A percentile compares a stretch with the other conserved stretches of the same genome.
phyloP scores from a whole-genome alignment of 2,888 invertebrate genomes.

The Agrochola macilenta region DNA sequence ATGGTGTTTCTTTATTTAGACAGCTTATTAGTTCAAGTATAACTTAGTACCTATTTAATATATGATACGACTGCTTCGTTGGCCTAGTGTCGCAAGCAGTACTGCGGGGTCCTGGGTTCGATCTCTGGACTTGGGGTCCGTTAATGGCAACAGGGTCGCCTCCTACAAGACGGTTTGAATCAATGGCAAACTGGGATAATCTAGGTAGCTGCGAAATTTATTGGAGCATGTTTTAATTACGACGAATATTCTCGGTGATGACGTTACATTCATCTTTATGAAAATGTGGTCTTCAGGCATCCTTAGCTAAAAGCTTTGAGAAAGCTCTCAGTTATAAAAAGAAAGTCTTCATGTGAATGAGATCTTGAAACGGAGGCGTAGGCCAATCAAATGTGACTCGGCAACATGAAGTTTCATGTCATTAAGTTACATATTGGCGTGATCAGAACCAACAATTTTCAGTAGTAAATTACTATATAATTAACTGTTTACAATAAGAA shows the following conservation, averaged over 20 bases:
- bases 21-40: constrained; percentile 1
- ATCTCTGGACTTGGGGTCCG: not conserved
- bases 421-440: too few relatives aligned
- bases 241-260: not conserved
- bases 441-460: not conserved
- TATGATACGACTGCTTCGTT: not conserved
- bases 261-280: not conserved
- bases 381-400: not conserved
- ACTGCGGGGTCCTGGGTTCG: not conserved
- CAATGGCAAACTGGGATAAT: not conserved
- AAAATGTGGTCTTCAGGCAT: not conserved
- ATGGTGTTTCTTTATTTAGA: constrained; percentile 19
- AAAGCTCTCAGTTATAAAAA: constrained; percentile 3
- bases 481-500: not conserved
- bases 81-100: not conserved
- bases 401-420: not conserved
- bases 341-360: constrained; percentile 1
- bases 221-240: not conserved
- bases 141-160: too few relatives aligned
- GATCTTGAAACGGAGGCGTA: not conserved
- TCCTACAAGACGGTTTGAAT: not conserved
- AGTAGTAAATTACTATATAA: not conserved
- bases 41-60: too few relatives aligned
- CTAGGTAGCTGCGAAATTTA: not conserved
- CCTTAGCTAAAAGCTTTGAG: constrained; percentile 7